Evolutionary conservation across 2,797 vertebrate genomes (phyloP).

Genomic region (Labeo calbasu): DNA sequence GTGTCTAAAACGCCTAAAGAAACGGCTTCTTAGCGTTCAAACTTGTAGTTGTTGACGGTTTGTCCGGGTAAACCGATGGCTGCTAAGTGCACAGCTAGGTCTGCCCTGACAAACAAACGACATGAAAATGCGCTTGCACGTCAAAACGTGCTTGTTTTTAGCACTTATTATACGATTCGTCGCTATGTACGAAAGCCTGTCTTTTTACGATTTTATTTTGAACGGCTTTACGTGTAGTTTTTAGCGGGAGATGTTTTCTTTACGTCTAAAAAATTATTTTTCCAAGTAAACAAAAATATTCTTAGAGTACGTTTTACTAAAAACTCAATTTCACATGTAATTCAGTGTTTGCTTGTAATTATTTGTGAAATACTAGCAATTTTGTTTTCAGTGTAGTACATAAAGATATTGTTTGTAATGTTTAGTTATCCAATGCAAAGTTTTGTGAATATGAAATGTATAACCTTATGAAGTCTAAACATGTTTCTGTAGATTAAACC

Average conservation of each 20-base stretch:
- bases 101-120: not conserved
- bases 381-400: not conserved
- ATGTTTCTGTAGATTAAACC: not conserved
- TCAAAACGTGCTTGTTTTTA: not conserved
- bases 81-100: not conserved
- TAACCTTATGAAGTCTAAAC: not conserved
- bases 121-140: not conserved
- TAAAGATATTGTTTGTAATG: not conserved
- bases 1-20: not conserved
- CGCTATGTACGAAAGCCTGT: not conserved
- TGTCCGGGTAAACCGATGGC: not conserved
- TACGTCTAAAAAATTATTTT: too few relatives aligned
- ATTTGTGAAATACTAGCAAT: not conserved
- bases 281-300: not conserved
- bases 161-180: rapidly evolving
- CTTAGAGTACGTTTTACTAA: not conserved
- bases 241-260: not conserved
- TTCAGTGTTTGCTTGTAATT: not conserved
- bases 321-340: not conserved
- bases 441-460: not conserved
- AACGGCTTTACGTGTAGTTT: not conserved
- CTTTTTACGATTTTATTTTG: not conserved
- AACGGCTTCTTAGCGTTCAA: not conserved
- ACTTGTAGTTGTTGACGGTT: not conserved
- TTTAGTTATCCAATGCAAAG: not conserved